Evolutionary conservation across 2,888 invertebrate genomes (phyloP), one percentile per base, ranked within the genome.

Genomic region (Orthonychiurus folsomi): DNA sequence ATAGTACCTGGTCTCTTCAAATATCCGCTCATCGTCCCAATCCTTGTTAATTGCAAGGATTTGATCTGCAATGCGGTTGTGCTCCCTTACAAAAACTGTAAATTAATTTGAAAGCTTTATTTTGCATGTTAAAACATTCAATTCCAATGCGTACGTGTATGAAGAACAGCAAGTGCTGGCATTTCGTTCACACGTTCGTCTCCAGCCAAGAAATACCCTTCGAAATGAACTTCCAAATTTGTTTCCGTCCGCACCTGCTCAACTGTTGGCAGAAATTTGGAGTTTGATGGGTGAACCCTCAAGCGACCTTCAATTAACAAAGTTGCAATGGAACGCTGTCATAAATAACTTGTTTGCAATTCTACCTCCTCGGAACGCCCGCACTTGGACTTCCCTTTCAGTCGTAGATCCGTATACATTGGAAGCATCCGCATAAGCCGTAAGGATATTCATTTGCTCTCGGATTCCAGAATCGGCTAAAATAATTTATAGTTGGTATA

Each of bases 171-270:
- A 21, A 73, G 56, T 1, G 69, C 73, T 0, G 73, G 73, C 73
- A 73, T 73, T 63, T 73, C 73, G 63, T 73, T 73, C 0, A 73
- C 73, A 23, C 71, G 37, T 20, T 69, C 69, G 61, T 72, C 72
- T 12, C 72, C 72, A 23, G 69, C 70, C 26, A 73, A 53, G 60
- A 70, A 73, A 58, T 67, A 68, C 15, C 73, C 73, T 68, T 68
- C 69, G 50, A 72, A 72, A 9, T 69, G 65, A 61, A 71, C 67
- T 52, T 60, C 63, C 37, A 65, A 65, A 9, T 64, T 63, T 2
- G 58, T 64, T 20, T 63, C 50, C 12, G 59, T 54, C 26, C 68
- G 64, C 1, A 71, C 65, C 61, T 73, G 63, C 18, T 47, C 52
- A 1, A 73, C 73, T 9, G 69, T 69, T 1, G 71, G 71, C 24